phyloP scores from a whole-genome alignment of 2,797 vertebrate genomes.

The Phrynocephalus vlangalii region DNA sequence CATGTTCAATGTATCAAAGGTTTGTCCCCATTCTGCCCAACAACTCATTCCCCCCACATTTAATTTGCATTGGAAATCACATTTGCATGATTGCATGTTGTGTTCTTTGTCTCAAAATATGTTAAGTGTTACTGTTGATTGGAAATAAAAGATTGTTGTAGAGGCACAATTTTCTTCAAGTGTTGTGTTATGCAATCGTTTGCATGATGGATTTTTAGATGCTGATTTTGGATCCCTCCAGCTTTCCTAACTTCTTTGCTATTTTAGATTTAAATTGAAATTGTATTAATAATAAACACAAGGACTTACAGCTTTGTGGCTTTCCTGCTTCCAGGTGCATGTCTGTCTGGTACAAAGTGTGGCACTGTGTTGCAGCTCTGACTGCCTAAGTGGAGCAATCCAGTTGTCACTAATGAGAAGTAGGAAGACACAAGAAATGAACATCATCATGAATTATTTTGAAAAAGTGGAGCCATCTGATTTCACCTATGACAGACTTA shows the following conservation, averaged over 20 bases:
- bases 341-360: background rate
- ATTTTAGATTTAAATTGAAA: slow-evolving; percentile 44
- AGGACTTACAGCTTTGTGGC: background rate
- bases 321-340: background rate
- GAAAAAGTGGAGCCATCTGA: no score
- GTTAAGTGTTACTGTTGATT: slow-evolving; percentile 45
- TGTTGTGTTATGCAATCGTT: slow-evolving; percentile 48
- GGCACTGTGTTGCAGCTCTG: background rate
- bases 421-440: no score
- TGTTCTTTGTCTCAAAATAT: slow-evolving; percentile 22
- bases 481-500: no score
- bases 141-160: slow-evolving; percentile 17
- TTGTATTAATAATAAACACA: slow-evolving; percentile 34
- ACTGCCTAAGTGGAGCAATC: background rate
- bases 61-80: slow-evolving; percentile 38
- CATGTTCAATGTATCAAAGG: background rate
- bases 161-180: slow-evolving; percentile 39
- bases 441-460: no score
- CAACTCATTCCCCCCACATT: background rate
- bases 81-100: slow-evolving; percentile 52
- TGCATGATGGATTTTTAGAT: slow-evolving; percentile 42
- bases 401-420: background rate
- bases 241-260: slow-evolving; percentile 36
- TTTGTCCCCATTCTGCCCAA: slow-evolving; percentile 26
- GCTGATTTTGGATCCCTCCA: slow-evolving; percentile 23